Base-by-base conservation (phyloP, 1,140 invertebrate genomes). In the Sarcophaga peregrina region DNA sequence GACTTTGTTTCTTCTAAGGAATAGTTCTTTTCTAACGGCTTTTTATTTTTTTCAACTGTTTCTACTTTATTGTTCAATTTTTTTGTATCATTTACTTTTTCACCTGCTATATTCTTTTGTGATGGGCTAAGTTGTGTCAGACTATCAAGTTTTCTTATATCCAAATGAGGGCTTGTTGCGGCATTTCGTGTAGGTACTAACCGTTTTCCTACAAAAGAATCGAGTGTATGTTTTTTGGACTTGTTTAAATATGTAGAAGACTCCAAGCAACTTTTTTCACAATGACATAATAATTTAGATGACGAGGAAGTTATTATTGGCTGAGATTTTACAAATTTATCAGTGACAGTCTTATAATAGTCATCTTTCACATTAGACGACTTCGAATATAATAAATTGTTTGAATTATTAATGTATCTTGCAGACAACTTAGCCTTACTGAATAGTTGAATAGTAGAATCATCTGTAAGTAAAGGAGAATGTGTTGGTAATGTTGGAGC, bases 401-500 rank as follows among this genome's bases (percentile, higher is more conserved):
- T 68, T 68, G 52, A 45, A 82, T 88, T 88, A 50, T 88, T 85
- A 72, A 88, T 85, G 83, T 88, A 88, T n/a, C 87, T 82, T 82
- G 83, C 87, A 74, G 87, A 88, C 25, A 88, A 86, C 80, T 88
- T 88, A 68, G 84, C 86, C 81, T 85, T 85, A 25, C 87, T 86
- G 54, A 83, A 84, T n/a, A 83, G 75, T 84, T 89, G 83, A 50
- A 83, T 75, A 47, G 83, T 85, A 54, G 85, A 78, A 81, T 87
- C 62, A 20, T 68, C 62, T 17, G 20, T 25, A 9, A 68, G 86
- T 58, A 87, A 83, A 3, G 87, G 86, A 84, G 87, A 89, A 54
- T 86, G 84, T 83, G 86, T 74, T 47, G 87, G 87, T 83, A 89
- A 86, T 80, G 87, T 88, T 46, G 87, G 86, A 72, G 87, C 86